These are phyloP conservation scores for Dryobates pubescens DNA, from an alignment of 2,797 vertebrate species.

Conservation along the genomic window DNA sequence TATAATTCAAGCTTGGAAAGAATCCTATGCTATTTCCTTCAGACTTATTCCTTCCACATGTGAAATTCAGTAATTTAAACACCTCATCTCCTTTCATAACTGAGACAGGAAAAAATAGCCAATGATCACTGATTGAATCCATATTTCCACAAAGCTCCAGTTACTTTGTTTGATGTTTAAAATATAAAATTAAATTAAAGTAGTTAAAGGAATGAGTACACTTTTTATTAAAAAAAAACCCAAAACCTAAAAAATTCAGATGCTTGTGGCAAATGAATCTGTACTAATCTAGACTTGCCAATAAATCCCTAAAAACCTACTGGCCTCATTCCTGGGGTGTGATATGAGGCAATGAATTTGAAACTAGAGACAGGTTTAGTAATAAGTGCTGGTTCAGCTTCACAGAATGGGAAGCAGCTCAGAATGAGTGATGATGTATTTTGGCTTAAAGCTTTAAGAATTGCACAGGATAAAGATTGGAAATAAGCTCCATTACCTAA, in stretches of 20 bases:
- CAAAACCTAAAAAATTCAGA: neutral
- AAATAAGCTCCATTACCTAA: conserved; percentile 66
- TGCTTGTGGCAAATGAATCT: conserved; percentile 57
- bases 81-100: conserved; percentile 81
- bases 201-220: conserved; percentile 61
- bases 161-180: conserved; percentile 69
- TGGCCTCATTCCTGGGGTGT: conserved; percentile 48
- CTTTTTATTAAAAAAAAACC: conserved; percentile 24
- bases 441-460: conserved; percentile 64
- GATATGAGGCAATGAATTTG: conserved; percentile 64
- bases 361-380: conserved; percentile 59
- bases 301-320: conserved; percentile 70
- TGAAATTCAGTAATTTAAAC: conserved; percentile 82
- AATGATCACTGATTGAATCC: conserved; percentile 76
- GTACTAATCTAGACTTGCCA: conserved; percentile 65
- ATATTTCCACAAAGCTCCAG: conserved; percentile 71
- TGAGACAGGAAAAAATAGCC: conserved; percentile 53
- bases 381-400: conserved; percentile 64
- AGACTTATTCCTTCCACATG: conserved; percentile 83
- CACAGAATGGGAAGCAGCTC: conserved; percentile 45
- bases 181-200: conserved; percentile 45
- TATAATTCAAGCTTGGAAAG: conserved; percentile 81
- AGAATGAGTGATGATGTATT: conserved; percentile 63
- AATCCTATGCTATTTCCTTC: conserved; percentile 79
- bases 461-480: conserved; percentile 45